These are phyloP conservation scores for Netelia virgata DNA, from an alignment of 2,888 invertebrate species.

Conservation along the genomic window DNA sequence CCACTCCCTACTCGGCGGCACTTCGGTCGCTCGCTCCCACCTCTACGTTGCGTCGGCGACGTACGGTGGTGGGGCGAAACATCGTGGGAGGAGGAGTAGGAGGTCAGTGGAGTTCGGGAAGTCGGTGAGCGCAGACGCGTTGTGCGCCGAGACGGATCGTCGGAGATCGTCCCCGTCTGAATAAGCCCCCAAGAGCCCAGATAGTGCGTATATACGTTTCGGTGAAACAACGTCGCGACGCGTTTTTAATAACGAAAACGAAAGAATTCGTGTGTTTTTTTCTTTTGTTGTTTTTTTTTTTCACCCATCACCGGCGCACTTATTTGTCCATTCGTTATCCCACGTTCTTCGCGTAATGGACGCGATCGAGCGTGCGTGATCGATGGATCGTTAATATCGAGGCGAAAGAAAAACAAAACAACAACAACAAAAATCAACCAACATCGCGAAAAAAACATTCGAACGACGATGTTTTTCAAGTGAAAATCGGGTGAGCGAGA, in stretches of 20 bases:
- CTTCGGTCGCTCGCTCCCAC: slow-evolving; percentile 14
- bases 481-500: no score
- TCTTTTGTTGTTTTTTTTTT: no score
- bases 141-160: slow-evolving; percentile 73
- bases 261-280: background rate
- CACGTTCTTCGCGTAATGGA: background rate
- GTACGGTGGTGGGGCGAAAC: slow-evolving; percentile 77
- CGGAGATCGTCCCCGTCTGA: slow-evolving; percentile 43
- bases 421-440: background rate
- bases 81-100: slow-evolving; percentile 83
- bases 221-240: slow-evolving; percentile 37
- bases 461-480: no score
- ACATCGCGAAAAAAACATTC: no score
- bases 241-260: slow-evolving; percentile 7
- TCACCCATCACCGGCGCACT: background rate
- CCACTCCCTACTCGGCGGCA: slow-evolving; percentile 26
- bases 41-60: slow-evolving; percentile 43
- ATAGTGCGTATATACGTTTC: slow-evolving; percentile 61
- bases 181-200: slow-evolving; percentile 14
- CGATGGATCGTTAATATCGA: background rate
- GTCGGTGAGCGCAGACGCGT: slow-evolving; percentile 85
- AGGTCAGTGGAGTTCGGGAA: slow-evolving; percentile 84
- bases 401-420: background rate
- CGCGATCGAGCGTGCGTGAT: background rate
- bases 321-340: background rate